Base-by-base conservation (phyloP, 2,888 invertebrate genomes). In the Petrolisthes manimaculis region DNA sequence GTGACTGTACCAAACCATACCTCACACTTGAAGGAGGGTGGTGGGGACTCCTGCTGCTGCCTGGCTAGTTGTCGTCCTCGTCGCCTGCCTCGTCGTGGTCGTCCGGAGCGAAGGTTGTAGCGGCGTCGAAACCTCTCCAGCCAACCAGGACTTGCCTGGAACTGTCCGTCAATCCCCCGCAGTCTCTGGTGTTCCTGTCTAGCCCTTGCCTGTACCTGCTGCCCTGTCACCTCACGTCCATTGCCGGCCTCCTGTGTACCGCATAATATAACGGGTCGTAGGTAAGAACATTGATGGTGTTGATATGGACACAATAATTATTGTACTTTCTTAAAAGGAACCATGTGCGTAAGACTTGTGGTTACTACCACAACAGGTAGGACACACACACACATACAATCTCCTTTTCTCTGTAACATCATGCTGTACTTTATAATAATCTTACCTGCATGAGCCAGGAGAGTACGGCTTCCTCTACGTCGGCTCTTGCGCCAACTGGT, bases 401-500 rank as follows among this genome's bases (percentile, higher is more conserved):
- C 77, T 5, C 2, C 37, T 37, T 37, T 37, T 37, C 37, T 37
- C 37, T 37, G 37, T 37, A 37, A 37, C 37, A 37, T 37, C 37
- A 37, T n/a, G n/a, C n/a, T n/a, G n/a, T 37, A 37, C 37, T 37
- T 37, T 18, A 61, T 18, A 61, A 71, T n/a, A 71, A 6, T n/a
- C 71, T 6, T 21, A 71, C 88, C 84, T 84, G 69, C 37, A 69
- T 9, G 2, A 88, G 75, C 88, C 88, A 88, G 5, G 80, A 84
- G 53, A 88, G 74, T 4, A 88, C 81, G 12, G 88, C 88, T 53
- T 88, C 88, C 37, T 88, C 88, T 9, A 88, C 88, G 21, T 88
- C 88, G 5, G 84, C 84, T 37, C 84, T 88, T 24, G 84, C 83
- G 5, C 84, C 84, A 5, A 84, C 67, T 37, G 37, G 37, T 67